A percentile compares a stretch with the other conserved stretches of the same genome.
Conservation (phyloP, 1,140 invertebrate genomes). For the Conus betulinus region DNA sequence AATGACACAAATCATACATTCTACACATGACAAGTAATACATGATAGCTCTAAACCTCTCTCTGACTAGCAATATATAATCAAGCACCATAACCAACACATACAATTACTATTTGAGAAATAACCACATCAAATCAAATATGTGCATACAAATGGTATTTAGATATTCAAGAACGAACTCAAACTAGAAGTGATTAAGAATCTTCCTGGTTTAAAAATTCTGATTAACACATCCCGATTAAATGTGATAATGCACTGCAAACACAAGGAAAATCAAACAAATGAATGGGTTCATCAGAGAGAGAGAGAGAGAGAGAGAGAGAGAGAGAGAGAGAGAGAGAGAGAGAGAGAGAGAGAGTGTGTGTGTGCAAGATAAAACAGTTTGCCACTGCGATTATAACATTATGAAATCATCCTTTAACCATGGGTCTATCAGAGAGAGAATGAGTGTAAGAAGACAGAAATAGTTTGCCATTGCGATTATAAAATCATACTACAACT, state of each 20-base stretch:
- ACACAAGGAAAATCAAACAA: too few relatives aligned
- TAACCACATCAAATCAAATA: not conserved
- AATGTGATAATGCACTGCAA: too few relatives aligned
- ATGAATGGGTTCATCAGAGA: not conserved
- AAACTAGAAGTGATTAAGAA: not conserved
- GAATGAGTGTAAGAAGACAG: too few relatives aligned
- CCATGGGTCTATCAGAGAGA: too few relatives aligned
- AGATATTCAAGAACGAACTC: not conserved
- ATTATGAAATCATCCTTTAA: too few relatives aligned
- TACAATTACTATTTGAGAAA: too few relatives aligned
- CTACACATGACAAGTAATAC: not conserved
- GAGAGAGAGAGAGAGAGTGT: not conserved
- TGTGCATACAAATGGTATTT: not conserved
- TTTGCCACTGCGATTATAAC: not conserved
- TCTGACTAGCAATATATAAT: not conserved
- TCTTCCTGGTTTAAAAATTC: not conserved
- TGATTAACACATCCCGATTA: not conserved
- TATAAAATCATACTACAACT: too few relatives aligned
- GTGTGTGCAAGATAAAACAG: not conserved
- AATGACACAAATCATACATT: too few relatives aligned
- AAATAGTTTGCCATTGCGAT: too few relatives aligned
- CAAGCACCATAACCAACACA: not conserved
- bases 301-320: not conserved
- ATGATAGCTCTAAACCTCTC: not conserved
- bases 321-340: slow-evolving; percentile 2